Evolutionary conservation across 53 echinoderm and acorn worm genomes (phyloP), one percentile per base, ranked within the genome.

Genomic region (Temnopleurus reevesii): DNA sequence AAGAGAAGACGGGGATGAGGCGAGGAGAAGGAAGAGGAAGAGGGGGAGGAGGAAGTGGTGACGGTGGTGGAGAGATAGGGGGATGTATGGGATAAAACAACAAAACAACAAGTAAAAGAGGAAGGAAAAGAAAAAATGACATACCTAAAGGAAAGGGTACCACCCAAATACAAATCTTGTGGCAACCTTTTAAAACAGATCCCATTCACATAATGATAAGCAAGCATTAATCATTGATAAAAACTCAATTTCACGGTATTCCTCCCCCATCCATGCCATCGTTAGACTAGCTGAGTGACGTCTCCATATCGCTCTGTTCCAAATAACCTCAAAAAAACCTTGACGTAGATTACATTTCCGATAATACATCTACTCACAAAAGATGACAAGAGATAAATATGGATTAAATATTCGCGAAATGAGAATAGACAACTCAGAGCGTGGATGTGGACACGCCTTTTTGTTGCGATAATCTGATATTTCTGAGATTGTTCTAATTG

Each of bases 191-290:
- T n/a, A n/a, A n/a, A n/a, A n/a, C n/a, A n/a, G n/a, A n/a, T n/a
- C n/a, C n/a, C n/a, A n/a, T n/a, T n/a, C n/a, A n/a, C n/a, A n/a
- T n/a, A n/a, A n/a, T n/a, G n/a, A n/a, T n/a, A n/a, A n/a, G n/a
- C n/a, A n/a, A n/a, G n/a, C n/a, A n/a, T n/a, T n/a, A 41, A 7
- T 41, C 23, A 41, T 8, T 19, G 71, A 71, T 71, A 71, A 71
- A 55, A 71, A 71, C 23, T 27, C 71, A 71, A 71, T 71, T 71
- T 71, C 71, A 71, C 71, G 71, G 71, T 71, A 71, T 71, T 71
- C 55, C 23, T 71, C 19, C 41, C n/a, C 41, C 7, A 8, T 71
- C 41, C 36, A 38, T 71, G n/a, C 41, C 7, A 8, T 71, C 41
- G 71, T 71, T 71, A 36, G 38, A 23, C 5, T 15, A 8, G 71